Evolutionary conservation across 2,888 invertebrate genomes (phyloP).

Genomic region (Rhyacophila evoluta): DNA sequence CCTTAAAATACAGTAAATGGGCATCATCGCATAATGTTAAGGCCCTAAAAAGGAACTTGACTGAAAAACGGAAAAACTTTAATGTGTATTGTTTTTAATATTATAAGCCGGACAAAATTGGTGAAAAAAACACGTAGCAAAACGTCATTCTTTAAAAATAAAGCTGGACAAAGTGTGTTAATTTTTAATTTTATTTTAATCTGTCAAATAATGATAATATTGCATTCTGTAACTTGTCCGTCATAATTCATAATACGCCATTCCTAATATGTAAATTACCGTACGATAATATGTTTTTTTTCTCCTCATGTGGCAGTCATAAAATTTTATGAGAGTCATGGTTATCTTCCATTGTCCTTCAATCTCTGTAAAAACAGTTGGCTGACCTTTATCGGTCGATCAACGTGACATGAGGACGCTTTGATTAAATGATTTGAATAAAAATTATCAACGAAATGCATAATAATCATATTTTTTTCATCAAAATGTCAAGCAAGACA

Average conservation of each 20-base stretch:
- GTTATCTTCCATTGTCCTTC: constrained; percentile 21
- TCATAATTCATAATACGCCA: background rate
- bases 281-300: background rate
- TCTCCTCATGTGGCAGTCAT: background rate
- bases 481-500: no score
- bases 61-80: no score
- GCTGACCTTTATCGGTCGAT: constrained; percentile 14
- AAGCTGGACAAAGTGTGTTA: no score
- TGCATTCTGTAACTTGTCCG: background rate
- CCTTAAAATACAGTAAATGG: no score
- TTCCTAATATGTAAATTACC: background rate
- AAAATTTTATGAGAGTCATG: background rate
- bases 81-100: no score
- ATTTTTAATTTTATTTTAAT: no score
- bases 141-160: no score
- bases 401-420: background rate
- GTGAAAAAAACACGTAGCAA: no score
- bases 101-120: no score
- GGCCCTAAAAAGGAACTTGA: no score
- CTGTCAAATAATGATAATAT: background rate
- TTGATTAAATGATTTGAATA: background rate
- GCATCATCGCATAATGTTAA: no score
- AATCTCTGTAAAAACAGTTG: background rate
- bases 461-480: no score
- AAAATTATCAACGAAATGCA: background rate